Evolutionary conservation across 2,113 vertebrate genomes (phyloP).

Genomic region (Triplophysa siluroides): DNA sequence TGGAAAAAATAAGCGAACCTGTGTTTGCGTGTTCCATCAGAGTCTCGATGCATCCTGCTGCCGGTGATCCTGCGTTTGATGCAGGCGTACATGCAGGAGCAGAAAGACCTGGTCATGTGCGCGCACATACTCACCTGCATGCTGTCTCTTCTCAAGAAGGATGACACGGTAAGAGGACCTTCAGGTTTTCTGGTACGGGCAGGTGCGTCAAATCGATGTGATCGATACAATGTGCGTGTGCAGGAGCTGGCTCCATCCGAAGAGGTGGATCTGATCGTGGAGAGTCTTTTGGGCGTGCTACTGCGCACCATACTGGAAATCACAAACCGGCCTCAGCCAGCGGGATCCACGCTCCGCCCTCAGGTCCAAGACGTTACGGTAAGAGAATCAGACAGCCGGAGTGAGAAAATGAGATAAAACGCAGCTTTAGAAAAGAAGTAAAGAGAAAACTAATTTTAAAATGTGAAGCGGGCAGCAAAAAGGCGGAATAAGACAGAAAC

Average conservation of each 20-base stretch:
- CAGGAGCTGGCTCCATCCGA: conserved; percentile 89
- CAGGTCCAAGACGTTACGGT: conserved; percentile 97
- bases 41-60: conserved; percentile 90
- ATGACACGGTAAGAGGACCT: conserved; percentile 81
- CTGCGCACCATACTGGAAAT: conserved; percentile 93
- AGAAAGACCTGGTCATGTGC: conserved; percentile 93
- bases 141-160: conserved; percentile 93
- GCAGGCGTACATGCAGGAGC: conserved; percentile 93
- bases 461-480: neutral
- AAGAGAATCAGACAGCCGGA: conserved; percentile 55
- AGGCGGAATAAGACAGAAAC: conserved; percentile 1
- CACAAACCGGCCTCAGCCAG: conserved; percentile 88
- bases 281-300: conserved; percentile 88
- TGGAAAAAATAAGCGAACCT: neutral
- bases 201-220: conserved; percentile 36
- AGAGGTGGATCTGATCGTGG: conserved; percentile 94
- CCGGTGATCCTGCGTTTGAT: conserved; percentile 92
- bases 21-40: conserved; percentile 66
- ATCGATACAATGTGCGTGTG: neutral
- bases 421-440: neutral
- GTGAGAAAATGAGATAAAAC: neutral
- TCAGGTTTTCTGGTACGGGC: neutral
- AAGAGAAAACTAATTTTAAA: neutral
- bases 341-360: conserved; percentile 82
- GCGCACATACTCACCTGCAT: conserved; percentile 96